Evolutionary conservation across 2,797 vertebrate genomes (phyloP), one percentile per base, ranked within the genome.

Genomic region (Fratercula arctica): DNA sequence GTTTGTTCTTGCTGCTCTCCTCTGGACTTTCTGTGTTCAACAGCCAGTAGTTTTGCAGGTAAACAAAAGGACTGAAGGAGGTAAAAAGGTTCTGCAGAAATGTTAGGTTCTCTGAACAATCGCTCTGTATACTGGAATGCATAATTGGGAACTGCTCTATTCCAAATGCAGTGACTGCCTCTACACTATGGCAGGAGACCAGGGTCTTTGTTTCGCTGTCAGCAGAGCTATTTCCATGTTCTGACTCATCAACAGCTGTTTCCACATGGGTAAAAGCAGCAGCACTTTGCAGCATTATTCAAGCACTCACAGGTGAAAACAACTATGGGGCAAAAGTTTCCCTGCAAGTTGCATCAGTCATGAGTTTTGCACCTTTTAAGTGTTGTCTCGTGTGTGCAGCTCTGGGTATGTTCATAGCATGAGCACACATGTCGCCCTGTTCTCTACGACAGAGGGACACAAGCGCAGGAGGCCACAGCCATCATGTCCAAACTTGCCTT

Each of bases 141-240:
- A 61, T 79, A 89, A 91, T 24, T 39, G 73, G 57, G 57, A 87
- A 51, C 51, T 50, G 57, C 81, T 91, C 54, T 81, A n/a, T 85
- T 86, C 88, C 60, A 93, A 92, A 74, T 63, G 74, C 61, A 60
- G 69, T 46, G 63, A 89, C 69, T 90, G 84, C 73, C 72, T 89
- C 87, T 87, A 81, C 26, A 3, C 57, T 24, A 18, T 60, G 88
- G 89, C 85, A 95, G 88, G 69, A 92, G 85, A 93, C 81, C 90
- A 76, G 74, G 73, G 61, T 29, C 73, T 96, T 96, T 95, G 87
- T 96, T 85, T 67, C 4, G 3, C 89, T 88, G 95, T 92, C 91
- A 97, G 88, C 76, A 57, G 88, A 90, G 87, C 63, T 95, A 78
- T 97, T 96, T 95, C 81, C 83, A 94, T 64, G 60, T 66, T 93